Evolutionary conservation across 2,888 invertebrate species (phyloP).

Genomic region (Dilophus febrilis): DNA sequence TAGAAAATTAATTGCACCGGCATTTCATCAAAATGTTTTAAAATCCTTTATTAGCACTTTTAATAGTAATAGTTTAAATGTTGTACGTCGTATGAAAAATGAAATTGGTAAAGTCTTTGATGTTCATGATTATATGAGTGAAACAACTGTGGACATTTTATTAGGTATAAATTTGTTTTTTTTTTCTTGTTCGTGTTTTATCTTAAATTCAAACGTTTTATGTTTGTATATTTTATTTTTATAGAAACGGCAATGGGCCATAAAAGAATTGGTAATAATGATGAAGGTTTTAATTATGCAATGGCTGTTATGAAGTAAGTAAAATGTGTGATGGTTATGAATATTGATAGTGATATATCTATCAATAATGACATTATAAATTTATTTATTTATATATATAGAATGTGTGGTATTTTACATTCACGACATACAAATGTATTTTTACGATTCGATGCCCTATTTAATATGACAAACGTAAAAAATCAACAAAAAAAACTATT

Average conservation of each 20-base stretch:
- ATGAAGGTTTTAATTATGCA: constrained; percentile 60
- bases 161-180: constrained; percentile 31
- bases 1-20: constrained; percentile 68
- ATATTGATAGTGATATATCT: constrained; percentile 1
- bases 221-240: constrained; percentile 8
- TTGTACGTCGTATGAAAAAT: constrained; percentile 45
- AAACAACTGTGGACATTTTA: constrained; percentile 61
- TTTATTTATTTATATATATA: no score
- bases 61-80: constrained; percentile 53
- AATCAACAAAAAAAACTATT: constrained; percentile 50
- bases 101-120: constrained; percentile 58
- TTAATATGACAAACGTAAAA: constrained; percentile 29
- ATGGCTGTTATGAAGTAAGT: constrained; percentile 58
- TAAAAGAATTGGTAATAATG: constrained; percentile 50
- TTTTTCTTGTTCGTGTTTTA: neutral
- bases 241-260: constrained; percentile 72
- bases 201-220: no score
- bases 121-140: constrained; percentile 62
- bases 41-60: constrained; percentile 64
- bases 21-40: constrained; percentile 66
- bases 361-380: constrained; percentile 19
- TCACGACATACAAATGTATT: constrained; percentile 36
- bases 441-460: constrained; percentile 13
- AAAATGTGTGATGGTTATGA: no score
- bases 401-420: constrained; percentile 67